Evolutionary conservation across 2,113 vertebrate genomes (phyloP).

Genomic region (Isurus oxyrinchus): DNA sequence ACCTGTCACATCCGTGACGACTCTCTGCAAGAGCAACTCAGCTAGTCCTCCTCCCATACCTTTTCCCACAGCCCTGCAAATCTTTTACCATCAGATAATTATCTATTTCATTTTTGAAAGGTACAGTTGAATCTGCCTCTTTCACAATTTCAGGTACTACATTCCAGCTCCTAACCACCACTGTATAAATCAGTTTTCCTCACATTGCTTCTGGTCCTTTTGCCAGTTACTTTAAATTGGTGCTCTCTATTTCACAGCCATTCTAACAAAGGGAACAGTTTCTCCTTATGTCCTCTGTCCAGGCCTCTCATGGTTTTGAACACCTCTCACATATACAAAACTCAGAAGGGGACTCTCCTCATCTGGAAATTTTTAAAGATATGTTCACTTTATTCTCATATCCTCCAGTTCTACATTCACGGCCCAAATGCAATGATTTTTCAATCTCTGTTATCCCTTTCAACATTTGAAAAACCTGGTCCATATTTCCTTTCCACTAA

Average conservation of each 20-base stretch:
- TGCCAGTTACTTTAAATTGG: not conserved
- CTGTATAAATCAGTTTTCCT: not conserved
- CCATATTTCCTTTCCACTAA: conserved; percentile 12
- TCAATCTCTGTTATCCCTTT: not conserved
- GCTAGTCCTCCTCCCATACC: too few relatives aligned
- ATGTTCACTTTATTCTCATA: too few relatives aligned
- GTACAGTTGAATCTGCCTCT: not conserved
- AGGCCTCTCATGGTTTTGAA: not conserved
- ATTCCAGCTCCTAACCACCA: not conserved
- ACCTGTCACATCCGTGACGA: not conserved
- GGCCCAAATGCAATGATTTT: not conserved
- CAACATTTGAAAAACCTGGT: conserved; percentile 26
- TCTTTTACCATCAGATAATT: not conserved
- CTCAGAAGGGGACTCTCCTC: not conserved
- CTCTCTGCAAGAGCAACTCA: not conserved
- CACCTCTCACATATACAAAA: not conserved
- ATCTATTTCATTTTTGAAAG: not conserved
- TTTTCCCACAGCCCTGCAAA: not conserved
- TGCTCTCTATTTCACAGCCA: not conserved
- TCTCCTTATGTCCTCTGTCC: not conserved
- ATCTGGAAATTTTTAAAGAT: conserved; percentile 7
- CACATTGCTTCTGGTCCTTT: not conserved
- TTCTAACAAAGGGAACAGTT: not conserved
- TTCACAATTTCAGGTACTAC: not conserved
- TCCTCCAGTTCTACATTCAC: not conserved